Base-by-base conservation (phyloP, 1,140 invertebrate species). In the Pachyrhynchus sulphureomaculatus region DNA sequence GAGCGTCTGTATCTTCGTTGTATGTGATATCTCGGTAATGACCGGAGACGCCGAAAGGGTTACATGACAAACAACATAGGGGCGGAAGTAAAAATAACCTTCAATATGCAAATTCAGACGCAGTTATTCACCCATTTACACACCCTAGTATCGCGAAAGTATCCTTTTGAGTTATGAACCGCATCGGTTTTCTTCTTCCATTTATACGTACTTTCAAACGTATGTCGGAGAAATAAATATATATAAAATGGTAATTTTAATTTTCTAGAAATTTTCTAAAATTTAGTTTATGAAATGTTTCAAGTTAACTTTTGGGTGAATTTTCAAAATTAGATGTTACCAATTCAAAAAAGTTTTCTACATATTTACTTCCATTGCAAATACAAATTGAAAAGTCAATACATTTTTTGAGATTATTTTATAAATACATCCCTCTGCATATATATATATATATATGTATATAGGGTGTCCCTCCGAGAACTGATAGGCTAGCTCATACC, bases 1-100 rank as follows among this genome's bases (percentile, higher is more conserved):
- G 21, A 54, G 55, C 47, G 63, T 53, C 37, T 23, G 48, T 45
- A 39, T 64, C 54, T 66, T 67, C 56, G 54, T 48, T 48, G 53
- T 37, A 26, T 55, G 47, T 70, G 71, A 72, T 74, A 71, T 53
- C 58, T 39, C 52, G 59, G 52, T 70, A 72, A 72, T 74, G 72
- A 67, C 68, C 64, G 51, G 41, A 62, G 58, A 51, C 45, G 64
- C 55, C 66, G 47, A 69, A 73, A 73, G 72, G 72, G 72, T 73
- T 73, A 71, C 52, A 72, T 71, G 69, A 72, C 69, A 65, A 70
- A 71, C 68, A 70, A 63, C 71, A 74, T 74, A 72, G 72, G 72
- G 72, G 72, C 72, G 69, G 71, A 74, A 71, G 68, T 71, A 67
- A 68, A 68, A 70, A 71, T 73, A 70, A 73, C 64, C 67, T 72